Evolutionary conservation across 2,888 invertebrate species (phyloP), one percentile per base, ranked within the genome.

Genomic region (Stegophylla sp.): DNA sequence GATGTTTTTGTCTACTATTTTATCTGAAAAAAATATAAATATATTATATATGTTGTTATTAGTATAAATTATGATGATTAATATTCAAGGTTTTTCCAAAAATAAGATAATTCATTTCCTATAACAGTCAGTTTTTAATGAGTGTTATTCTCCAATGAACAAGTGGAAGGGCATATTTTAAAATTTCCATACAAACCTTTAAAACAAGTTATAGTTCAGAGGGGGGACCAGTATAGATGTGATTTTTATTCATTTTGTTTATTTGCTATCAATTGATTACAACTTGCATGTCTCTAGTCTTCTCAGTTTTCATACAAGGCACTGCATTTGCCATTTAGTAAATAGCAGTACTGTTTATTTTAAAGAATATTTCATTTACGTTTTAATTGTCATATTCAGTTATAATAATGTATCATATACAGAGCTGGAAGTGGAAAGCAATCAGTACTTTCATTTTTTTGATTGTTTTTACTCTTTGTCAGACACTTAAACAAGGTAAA

Each of bases 51-150:
- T 23, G 20, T 20, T 56, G 23, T 23, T 56, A 28, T 61, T 61
- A 4, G n/a, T n/a, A 34, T 34, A 7, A 34, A 34, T 34, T 5
- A 34, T 13, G 26, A 64, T 64, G 41, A 76, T 53, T 53, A 69
- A 45, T 67, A 45, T 69, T 77, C 77, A 77, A 77, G 77, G 77
- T 77, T 77, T 77, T 69, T 59, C 45, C 75, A 51, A 77, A 69
- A 56, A 67, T 56, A 23, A 59, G 67, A 77, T 67, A 77, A 67
- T 59, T 45, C 45, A 69, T 67, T 67, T 77, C 77, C 77, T 69
- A 69, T 74, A 75, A 53, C 26, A 53, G 76, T 41, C 26, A 53
- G 76, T 53, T 23, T 13, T 66, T 26, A 53, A 66, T 20, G 9
- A 13, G 15, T 17, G 23, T 20, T 34, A 12, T 56, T 28, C 20